Evolutionary conservation across 2,888 invertebrate genomes (phyloP).

Genomic region (Ceriagrion tenellum): DNA sequence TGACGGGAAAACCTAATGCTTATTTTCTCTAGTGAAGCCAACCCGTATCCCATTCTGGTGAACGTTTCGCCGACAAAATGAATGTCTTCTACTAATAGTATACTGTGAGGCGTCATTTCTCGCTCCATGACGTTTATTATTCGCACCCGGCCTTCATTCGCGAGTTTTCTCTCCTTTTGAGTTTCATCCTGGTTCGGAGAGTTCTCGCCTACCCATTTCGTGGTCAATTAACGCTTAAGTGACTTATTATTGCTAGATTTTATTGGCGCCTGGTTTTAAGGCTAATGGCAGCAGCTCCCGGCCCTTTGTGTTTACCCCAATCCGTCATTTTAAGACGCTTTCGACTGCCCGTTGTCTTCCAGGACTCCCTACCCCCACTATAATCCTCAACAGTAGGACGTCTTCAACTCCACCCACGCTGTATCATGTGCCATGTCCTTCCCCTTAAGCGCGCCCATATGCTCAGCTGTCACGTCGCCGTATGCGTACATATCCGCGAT

Average conservation of each 20-base stretch:
- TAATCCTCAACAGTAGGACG: neutral
- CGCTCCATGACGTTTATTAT: no score
- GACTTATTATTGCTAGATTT: neutral
- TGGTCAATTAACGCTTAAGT: neutral
- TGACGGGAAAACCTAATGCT: no score
- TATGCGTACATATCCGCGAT: neutral
- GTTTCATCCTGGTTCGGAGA: no score
- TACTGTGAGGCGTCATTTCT: no score
- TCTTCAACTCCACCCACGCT: neutral
- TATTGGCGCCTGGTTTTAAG: neutral
- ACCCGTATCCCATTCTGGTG: no score
- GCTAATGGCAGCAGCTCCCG: neutral
- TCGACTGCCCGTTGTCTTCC: neutral
- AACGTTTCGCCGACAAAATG: no score
- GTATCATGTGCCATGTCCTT: neutral
- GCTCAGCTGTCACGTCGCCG: neutral
- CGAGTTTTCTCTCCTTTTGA: no score
- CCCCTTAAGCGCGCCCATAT: neutral
- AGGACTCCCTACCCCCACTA: no score
- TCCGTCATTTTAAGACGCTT: neutral
- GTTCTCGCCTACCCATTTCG: no score
- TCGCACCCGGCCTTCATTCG: no score
- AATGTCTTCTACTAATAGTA: no score
- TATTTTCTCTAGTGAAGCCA: no score
- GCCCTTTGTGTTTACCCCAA: neutral